Percentiles rank a stretch among this genome's conserved stretches.
Conservation (phyloP, 2,888 invertebrate genomes). For the Phyllotreta striolata region DNA sequence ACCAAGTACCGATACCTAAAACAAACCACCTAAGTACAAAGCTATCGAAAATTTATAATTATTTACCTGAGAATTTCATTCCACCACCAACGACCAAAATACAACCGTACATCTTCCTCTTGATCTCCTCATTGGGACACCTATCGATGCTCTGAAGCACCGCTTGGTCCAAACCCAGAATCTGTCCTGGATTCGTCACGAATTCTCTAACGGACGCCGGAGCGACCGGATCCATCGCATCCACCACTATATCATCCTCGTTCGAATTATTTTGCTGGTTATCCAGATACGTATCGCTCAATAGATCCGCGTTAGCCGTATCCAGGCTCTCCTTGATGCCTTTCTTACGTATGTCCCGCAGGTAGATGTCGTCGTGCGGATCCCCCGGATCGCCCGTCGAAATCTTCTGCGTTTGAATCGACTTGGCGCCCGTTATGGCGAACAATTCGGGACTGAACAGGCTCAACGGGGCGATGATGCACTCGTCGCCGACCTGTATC, state of each 20-base stretch:
- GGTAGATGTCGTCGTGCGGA: conserved; percentile 91
- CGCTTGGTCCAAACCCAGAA: conserved; percentile 89
- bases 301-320: conserved; percentile 59
- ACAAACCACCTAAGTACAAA: conserved; percentile 4
- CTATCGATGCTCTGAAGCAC: conserved; percentile 88
- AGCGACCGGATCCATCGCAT: conserved; percentile 64
- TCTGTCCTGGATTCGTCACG: conserved; percentile 77
- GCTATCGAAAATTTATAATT: conserved; percentile 58
- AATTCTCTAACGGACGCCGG: conserved; percentile 67
- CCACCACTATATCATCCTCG: conserved; percentile 80
- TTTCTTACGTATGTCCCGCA: conserved; percentile 80
- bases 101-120: conserved; percentile 93
- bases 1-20: conserved; percentile 75
- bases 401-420: conserved; percentile 75
- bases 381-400: conserved; percentile 86
- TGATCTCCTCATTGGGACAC: conserved; percentile 80
- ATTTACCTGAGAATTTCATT: conserved; percentile 73
- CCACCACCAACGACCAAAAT: conserved; percentile 93
- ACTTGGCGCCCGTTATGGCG: conserved; percentile 81
- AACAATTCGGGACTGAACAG: conserved; percentile 89
- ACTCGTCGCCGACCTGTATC: conserved; percentile 86
- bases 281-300: conserved; percentile 63
- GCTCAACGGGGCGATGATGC: conserved; percentile 88
- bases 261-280: conserved; percentile 64
- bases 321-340: conserved; percentile 70